phyloP scores from a whole-genome alignment of 2,113 vertebrate genomes.

The Corythoichthys haematopterus region DNA sequence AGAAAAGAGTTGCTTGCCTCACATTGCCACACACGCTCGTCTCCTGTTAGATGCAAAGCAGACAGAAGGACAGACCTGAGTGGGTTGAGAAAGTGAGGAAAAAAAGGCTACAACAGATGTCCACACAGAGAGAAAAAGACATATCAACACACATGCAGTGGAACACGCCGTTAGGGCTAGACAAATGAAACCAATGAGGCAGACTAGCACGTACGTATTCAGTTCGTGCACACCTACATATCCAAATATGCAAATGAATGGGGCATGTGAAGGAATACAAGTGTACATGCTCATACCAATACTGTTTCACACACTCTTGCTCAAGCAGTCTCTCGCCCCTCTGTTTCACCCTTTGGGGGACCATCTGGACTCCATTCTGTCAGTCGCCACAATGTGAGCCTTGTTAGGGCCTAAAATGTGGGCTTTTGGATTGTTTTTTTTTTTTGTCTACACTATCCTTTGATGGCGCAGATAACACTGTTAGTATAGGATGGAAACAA shows the following conservation, averaged over 20 bases:
- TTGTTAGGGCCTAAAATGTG: slow-evolving; percentile 40
- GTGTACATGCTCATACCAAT: slow-evolving; percentile 21
- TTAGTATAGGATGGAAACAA: slow-evolving; percentile 15
- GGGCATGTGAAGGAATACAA: slow-evolving; percentile 19
- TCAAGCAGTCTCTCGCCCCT: slow-evolving; percentile 26
- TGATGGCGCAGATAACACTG: slow-evolving; percentile 1
- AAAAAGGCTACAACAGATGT: slow-evolving; percentile 47
- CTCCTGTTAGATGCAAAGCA: slow-evolving; percentile 23
- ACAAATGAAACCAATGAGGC: slow-evolving; percentile 4
- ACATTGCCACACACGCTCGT: slow-evolving; percentile 11
- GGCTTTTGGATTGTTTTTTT: slow-evolving; percentile 17
- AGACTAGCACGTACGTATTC: background rate
- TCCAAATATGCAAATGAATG: background rate
- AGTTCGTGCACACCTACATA: slow-evolving; percentile 10
- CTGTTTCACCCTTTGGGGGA: slow-evolving; percentile 42
- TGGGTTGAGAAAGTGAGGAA: slow-evolving; percentile 28
- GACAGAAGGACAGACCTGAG: slow-evolving; percentile 43
- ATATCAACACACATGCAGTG: background rate
- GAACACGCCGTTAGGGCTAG: slow-evolving; percentile 8
- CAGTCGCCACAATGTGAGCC: slow-evolving; percentile 29
- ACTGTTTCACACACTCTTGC: slow-evolving; percentile 11
- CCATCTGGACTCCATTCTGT: slow-evolving; percentile 61
- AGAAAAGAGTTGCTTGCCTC: slow-evolving; percentile 19
- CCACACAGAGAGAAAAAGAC: slow-evolving; percentile 22
- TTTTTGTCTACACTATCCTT: slow-evolving; percentile 5